Percentiles rank a stretch among this genome's conserved stretches.
These are phyloP conservation scores for Patiria miniata DNA, from an alignment of 35 echinoderm and acorn worm species.

Conservation along the genomic window DNA sequence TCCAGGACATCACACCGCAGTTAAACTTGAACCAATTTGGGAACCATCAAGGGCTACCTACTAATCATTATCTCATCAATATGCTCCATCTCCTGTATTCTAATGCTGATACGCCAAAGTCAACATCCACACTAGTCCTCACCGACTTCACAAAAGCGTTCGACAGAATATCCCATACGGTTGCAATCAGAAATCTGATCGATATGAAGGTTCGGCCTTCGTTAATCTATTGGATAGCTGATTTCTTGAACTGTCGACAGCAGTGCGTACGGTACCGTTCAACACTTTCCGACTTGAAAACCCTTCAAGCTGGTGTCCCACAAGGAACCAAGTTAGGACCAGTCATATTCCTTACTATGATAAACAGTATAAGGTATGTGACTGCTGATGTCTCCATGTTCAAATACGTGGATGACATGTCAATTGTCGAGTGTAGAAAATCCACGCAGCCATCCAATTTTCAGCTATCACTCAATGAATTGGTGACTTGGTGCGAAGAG, in stretches of 20 bases:
- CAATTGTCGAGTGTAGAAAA: constrained; percentile 26
- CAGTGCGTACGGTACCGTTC: constrained; percentile 39
- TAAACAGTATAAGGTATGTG: not conserved
- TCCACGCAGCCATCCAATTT: constrained; percentile 10
- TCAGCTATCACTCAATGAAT: not conserved
- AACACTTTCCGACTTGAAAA: not conserved
- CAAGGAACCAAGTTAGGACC: constrained; percentile 29
- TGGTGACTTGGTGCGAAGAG: constrained; percentile 27
- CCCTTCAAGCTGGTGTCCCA: not conserved
- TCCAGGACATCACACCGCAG: not conserved
- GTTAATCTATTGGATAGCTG: constrained; percentile 37
- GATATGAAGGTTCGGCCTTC: constrained; percentile 25
- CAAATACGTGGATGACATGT: constrained; percentile 65
- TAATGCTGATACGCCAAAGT: not conserved
- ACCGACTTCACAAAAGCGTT: constrained; percentile 46
- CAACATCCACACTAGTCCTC: not conserved
- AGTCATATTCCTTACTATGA: not conserved
- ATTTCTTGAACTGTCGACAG: constrained; percentile 10
- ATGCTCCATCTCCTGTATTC: not conserved
- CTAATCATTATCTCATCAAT: constrained; percentile 32
- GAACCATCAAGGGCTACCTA: not conserved
- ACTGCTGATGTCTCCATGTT: not conserved
- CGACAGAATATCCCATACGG: constrained; percentile 31
- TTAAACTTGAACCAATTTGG: constrained; percentile 26
- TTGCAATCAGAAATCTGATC: constrained; percentile 37